Evolutionary conservation across 2,797 vertebrate species (phyloP), one percentile per base, ranked within the genome.

Genomic region (Oryzias sinensis): DNA sequence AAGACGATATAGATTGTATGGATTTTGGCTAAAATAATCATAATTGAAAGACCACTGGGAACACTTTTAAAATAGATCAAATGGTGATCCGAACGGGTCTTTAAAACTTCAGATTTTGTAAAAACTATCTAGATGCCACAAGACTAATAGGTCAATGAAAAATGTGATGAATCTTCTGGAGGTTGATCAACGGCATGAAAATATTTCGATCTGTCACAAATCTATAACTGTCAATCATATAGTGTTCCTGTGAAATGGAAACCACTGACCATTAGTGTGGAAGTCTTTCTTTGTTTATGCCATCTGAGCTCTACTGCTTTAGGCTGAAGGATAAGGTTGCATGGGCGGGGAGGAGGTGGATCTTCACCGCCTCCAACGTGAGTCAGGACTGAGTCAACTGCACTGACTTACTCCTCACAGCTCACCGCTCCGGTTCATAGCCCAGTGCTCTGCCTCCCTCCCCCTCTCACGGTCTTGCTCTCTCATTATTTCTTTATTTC

Each of bases 381-480:
- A 89, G 68, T 90, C 89, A 89, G 70, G 70, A 56, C 74, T 89
- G 89, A 90, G 67, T 88, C 88, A 90, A 82, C 73, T 59, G 50
- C 53, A 75, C 72, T 89, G 87, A 88, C 87, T 85, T 72, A 87
- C 85, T 85, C 87, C 87, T 81, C 84, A 70, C 80, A 86, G 85
- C 85, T 84, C 81, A 55, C 71, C 73, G 63, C 57, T 81, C 79
- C 48, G 60, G 68, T 77, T 71, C 65, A 67, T 47, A 64, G 56
- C 66, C 56, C 59, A 70, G 59, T 73, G 72, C 70, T 43, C 52
- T 72, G 56, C 20, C 60, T 70, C 61, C 51, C 15, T 44, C 49
- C 44, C 25, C 59, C 45, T 57, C 40, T 55, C 52, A 59, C 47
- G 43, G 2, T 33, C 54, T 70, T 7, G 18, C 8, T 48, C 49